Evolutionary conservation across 30 jellyfish, hydroid and myxozoan species (phyloP).

Genomic region (Phacellophora camtschatica): DNA sequence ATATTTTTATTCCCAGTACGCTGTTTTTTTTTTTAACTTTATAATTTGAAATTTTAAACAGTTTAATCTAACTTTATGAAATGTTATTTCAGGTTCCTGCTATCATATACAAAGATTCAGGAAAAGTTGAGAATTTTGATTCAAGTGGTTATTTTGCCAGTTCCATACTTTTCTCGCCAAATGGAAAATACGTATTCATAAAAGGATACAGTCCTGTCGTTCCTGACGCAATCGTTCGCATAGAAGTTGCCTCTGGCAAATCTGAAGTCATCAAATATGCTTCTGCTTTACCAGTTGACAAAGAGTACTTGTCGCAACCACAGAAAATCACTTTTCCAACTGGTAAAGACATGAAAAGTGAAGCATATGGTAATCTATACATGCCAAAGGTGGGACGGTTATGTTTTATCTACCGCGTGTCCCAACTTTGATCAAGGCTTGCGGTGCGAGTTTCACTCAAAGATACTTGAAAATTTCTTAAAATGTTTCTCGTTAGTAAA

Average conservation of each 20-base stretch:
- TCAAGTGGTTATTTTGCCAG: constrained; percentile 31
- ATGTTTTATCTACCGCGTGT: neutral
- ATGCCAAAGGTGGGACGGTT: constrained; percentile 73
- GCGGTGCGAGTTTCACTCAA: too few species aligned
- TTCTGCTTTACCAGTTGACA: constrained; percentile 34
- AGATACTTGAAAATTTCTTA: too few species aligned
- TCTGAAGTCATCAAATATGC: constrained; percentile 37
- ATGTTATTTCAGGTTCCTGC: constrained; percentile 41
- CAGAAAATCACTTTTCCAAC: constrained; percentile 56
- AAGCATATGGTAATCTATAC: constrained; percentile 72
- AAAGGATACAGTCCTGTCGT: constrained; percentile 59
- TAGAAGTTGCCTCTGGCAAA: constrained; percentile 28
- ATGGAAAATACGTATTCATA: constrained; percentile 48
- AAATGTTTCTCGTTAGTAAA: too few species aligned
- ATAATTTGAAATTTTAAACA: too few species aligned
- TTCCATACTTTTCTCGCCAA: constrained; percentile 31
- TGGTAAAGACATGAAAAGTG: constrained; percentile 16
- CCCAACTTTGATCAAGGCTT: too few species aligned
- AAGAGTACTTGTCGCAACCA: constrained; percentile 71
- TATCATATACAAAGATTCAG: constrained; percentile 3
- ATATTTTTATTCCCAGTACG: too few species aligned
- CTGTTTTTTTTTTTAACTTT: too few species aligned
- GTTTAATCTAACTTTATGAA: too few species aligned
- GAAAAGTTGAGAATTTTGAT: constrained; percentile 36
- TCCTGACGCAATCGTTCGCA: constrained; percentile 53